Percentiles rank a stretch among this genome's conserved stretches.
Evolutionary conservation across 2,797 vertebrate genomes (phyloP).

Genomic region (Danio kyathit): DNA sequence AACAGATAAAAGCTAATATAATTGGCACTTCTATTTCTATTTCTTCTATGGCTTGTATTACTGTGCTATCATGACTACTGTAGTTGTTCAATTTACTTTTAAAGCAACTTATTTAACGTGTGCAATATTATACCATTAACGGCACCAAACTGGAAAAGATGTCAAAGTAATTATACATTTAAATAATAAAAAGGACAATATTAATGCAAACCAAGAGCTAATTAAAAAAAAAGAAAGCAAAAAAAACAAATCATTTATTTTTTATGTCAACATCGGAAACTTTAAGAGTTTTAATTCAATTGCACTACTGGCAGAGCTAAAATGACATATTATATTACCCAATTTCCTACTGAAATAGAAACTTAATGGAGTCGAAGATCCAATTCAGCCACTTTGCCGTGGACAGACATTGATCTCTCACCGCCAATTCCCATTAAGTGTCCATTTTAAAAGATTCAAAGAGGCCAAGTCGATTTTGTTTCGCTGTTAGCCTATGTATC

Average conservation of each 20-base stretch:
- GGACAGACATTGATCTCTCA: slow-evolving; percentile 53
- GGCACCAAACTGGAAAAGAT: slow-evolving; percentile 21
- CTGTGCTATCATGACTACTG: background rate
- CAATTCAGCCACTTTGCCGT: slow-evolving; percentile 58
- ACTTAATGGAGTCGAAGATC: slow-evolving; percentile 59
- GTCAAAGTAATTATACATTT: slow-evolving; percentile 23
- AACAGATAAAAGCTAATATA: background rate
- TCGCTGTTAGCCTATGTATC: slow-evolving; percentile 11
- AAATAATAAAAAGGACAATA: slow-evolving; percentile 36
- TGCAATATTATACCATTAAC: slow-evolving; percentile 7
- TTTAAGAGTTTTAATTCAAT: slow-evolving; percentile 52
- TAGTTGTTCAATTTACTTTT: background rate
- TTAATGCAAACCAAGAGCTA: slow-evolving; percentile 17
- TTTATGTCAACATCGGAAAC: slow-evolving; percentile 30
- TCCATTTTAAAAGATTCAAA: slow-evolving; percentile 33
- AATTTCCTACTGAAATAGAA: slow-evolving; percentile 55
- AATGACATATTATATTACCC: slow-evolving; percentile 54
- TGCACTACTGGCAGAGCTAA: slow-evolving; percentile 37
- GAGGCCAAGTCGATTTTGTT: slow-evolving; percentile 1
- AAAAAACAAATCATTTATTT: slow-evolving; percentile 30
- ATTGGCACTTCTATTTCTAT: background rate
- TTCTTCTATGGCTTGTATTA: background rate
- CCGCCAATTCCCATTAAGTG: slow-evolving; percentile 46
- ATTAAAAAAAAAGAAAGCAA: background rate
- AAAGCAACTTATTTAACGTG: background rate